A percentile compares a stretch with the other conserved stretches of the same genome.
Evolutionary conservation across 2,113 vertebrate species (phyloP).

Genomic region (Lanius ludovicianus): DNA sequence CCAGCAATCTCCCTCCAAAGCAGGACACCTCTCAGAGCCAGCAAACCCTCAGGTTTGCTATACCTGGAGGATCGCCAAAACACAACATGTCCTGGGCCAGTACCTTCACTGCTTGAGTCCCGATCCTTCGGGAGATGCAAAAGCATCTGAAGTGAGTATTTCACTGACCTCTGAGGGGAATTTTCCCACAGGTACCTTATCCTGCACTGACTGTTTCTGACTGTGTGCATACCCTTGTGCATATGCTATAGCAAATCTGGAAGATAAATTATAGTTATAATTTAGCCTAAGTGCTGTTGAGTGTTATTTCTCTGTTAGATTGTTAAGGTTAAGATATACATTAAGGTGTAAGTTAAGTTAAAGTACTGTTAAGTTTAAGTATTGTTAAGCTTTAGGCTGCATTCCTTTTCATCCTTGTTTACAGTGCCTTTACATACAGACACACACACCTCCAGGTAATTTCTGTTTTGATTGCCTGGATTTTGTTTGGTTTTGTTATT

Average conservation of each 20-base stretch:
- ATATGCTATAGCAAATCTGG: not conserved
- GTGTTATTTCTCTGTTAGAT: not conserved
- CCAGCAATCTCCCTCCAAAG: not conserved
- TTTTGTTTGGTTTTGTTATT: not conserved
- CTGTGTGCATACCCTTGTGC: accelerated
- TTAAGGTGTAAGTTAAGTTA: not conserved
- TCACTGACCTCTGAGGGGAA: not conserved
- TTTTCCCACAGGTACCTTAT: not conserved
- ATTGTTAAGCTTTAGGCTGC: not conserved
- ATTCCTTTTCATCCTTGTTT: not conserved
- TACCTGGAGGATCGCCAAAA: not conserved
- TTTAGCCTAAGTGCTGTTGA: not conserved
- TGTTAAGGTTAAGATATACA: not conserved
- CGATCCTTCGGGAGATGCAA: not conserved
- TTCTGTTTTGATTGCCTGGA: not conserved
- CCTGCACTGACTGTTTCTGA: not conserved
- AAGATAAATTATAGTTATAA: not conserved
- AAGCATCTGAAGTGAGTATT: not conserved
- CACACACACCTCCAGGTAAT: not conserved
- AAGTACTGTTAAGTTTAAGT: not conserved
- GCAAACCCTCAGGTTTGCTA: not conserved
- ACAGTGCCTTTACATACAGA: not conserved
- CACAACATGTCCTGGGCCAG: not conserved
- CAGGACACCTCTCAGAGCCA: not conserved
- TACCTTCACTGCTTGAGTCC: not conserved